Conservation (phyloP, 1,140 invertebrate genomes). For the Cheumatopsyche charites region DNA sequence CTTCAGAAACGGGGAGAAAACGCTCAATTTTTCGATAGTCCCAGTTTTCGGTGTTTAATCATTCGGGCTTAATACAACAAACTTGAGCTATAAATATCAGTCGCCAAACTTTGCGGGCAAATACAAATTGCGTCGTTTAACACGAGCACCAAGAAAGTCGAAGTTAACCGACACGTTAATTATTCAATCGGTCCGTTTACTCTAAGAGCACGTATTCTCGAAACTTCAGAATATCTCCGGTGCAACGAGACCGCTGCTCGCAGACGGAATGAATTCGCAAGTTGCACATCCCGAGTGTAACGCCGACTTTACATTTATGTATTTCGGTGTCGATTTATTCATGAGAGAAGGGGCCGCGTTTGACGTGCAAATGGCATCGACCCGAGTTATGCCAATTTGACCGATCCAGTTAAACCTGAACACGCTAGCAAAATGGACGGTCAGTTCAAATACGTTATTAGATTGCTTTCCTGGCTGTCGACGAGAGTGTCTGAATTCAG, state of each 20-base stretch:
- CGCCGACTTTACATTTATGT: too few species aligned
- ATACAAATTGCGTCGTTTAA: constrained; percentile 29
- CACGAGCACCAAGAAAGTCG: constrained; percentile 22
- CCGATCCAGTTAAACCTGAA: too few species aligned
- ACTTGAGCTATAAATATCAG: constrained; percentile 32
- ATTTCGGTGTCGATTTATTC: neutral
- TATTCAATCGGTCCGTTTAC: constrained; percentile 14
- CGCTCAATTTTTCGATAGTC: too few species aligned
- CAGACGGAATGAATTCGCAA: neutral
- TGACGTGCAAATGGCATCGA: constrained; percentile 3
- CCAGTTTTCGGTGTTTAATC: constrained; percentile 25
- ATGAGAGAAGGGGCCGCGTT: neutral
- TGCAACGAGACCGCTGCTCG: neutral
- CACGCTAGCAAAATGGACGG: too few species aligned
- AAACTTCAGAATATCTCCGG: neutral
- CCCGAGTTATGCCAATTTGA: constrained; percentile 5
- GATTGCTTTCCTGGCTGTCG: too few species aligned
- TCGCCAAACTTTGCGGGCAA: constrained; percentile 16
- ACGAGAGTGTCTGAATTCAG: too few species aligned
- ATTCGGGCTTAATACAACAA: constrained; percentile 26
- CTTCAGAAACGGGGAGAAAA: too few species aligned
- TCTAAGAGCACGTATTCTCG: neutral
- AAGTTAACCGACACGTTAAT: constrained; percentile 22
- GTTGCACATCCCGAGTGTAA: neutral
- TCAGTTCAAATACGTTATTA: too few species aligned